Percentiles rank a stretch among this genome's conserved stretches.
Evolutionary conservation across 1,140 invertebrate species (phyloP).

Genomic region (Phthorimaea operculella): DNA sequence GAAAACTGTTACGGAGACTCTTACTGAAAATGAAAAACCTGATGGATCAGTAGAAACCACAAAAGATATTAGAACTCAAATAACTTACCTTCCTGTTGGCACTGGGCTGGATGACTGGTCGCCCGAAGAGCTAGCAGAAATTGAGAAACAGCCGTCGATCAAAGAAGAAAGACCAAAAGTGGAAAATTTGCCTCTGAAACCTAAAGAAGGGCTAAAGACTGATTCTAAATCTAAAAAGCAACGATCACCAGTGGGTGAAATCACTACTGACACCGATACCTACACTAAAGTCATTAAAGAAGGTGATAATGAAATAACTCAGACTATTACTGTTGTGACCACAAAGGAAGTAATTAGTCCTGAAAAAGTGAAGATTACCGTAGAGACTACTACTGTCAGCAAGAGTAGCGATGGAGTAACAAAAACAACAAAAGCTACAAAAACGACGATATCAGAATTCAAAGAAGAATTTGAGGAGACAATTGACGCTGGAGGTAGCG

Average conservation of each 20-base stretch:
- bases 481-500: conserved; percentile 56
- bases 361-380: conserved; percentile 62
- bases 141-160: conserved; percentile 36
- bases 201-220: conserved; percentile 24
- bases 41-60: conserved; percentile 61
- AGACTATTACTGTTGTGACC: conserved; percentile 62
- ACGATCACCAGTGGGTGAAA: conserved; percentile 59
- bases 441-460: conserved; percentile 64
- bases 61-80: conserved; percentile 64
- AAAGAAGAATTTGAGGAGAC: conserved; percentile 65
- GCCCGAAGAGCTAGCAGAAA: conserved; percentile 51
- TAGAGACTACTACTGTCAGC: conserved; percentile 64
- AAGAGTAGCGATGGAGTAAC: conserved; percentile 59
- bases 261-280: conserved; percentile 64
- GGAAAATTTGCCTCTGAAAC: conserved; percentile 29
- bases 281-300: conserved; percentile 62
- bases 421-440: conserved; percentile 66
- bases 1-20: conserved; percentile 63
- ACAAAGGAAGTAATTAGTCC: conserved; percentile 62
- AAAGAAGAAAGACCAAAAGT: conserved; percentile 33
- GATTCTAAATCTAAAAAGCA: conserved; percentile 45
- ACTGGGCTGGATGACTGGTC: conserved; percentile 61
- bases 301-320: conserved; percentile 57
- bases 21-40: conserved; percentile 54
- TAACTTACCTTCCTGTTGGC: conserved; percentile 62